Evolutionary conservation across 30 jellyfish, hydroid and myxozoan genomes (phyloP).

Genomic region (Catostylus mosaicus): DNA sequence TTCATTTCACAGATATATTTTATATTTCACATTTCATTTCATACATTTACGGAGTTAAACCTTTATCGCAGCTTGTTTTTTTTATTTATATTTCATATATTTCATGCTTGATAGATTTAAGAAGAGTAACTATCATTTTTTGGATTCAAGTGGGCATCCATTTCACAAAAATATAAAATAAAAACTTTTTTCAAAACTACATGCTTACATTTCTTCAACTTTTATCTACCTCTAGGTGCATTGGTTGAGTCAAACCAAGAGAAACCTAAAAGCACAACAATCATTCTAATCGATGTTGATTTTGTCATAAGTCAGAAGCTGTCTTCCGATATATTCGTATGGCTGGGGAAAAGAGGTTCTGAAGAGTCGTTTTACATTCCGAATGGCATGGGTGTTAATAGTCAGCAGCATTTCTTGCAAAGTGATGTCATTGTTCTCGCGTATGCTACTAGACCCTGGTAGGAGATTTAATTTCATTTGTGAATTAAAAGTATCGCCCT

Average conservation of each 20-base stretch:
- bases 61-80: no score
- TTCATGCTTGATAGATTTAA: no score
- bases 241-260: constrained; percentile 31
- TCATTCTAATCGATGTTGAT: constrained; percentile 76
- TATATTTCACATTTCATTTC: no score
- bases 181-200: no score
- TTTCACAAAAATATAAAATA: no score
- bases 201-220: no score
- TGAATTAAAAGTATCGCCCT: no score
- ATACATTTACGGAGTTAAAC: no score
- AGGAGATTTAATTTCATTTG: not conserved
- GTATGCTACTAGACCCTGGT: constrained; percentile 81
- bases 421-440: constrained; percentile 83
- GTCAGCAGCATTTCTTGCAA: constrained; percentile 59
- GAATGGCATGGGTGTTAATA: constrained; percentile 61
- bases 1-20: no score
- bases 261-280: constrained; percentile 27
- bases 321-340: constrained; percentile 67
- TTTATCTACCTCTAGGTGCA: constrained; percentile 79
- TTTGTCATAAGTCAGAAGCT: constrained; percentile 56
- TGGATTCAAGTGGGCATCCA: no score
- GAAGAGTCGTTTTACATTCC: constrained; percentile 45
- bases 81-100: no score
- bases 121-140: no score
- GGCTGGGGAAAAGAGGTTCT: constrained; percentile 83